phyloP scores from a whole-genome alignment of 2,888 invertebrate genomes.

The Ophonus ardosiacus region DNA sequence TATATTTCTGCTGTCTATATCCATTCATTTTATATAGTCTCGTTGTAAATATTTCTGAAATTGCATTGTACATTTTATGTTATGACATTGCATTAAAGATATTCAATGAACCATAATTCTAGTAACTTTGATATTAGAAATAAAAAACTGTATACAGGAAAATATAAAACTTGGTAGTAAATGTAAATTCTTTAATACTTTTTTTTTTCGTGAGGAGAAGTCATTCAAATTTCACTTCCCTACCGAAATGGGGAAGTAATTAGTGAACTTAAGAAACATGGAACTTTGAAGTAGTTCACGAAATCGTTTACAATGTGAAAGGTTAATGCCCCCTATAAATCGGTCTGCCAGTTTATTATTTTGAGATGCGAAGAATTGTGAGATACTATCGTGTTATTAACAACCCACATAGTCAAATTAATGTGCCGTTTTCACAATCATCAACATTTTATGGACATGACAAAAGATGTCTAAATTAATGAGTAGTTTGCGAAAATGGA shows the following conservation, averaged over 20 bases:
- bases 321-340: conserved; percentile 19
- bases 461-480: background rate
- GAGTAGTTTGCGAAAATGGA: background rate
- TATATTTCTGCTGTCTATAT: background rate
- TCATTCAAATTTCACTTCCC: conserved; percentile 11
- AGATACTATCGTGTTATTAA: conserved; percentile 27
- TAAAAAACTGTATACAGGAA: background rate
- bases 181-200: conserved; percentile 44
- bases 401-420: conserved; percentile 17
- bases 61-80: background rate
- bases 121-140: too few relatives aligned
- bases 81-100: background rate
- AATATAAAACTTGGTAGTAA: background rate
- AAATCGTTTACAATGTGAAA: conserved; percentile 31
- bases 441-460: background rate
- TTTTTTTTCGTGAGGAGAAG: conserved; percentile 13
- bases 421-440: background rate
- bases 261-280: conserved; percentile 11
- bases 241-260: conserved; percentile 19
- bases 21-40: background rate
- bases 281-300: conserved; percentile 36
- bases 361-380: conserved; percentile 29
- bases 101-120: too few relatives aligned
- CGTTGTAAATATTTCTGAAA: background rate
- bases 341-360: background rate